phyloP scores from a whole-genome alignment of 2,113 vertebrate species.

The Pleuronectes platessa region DNA sequence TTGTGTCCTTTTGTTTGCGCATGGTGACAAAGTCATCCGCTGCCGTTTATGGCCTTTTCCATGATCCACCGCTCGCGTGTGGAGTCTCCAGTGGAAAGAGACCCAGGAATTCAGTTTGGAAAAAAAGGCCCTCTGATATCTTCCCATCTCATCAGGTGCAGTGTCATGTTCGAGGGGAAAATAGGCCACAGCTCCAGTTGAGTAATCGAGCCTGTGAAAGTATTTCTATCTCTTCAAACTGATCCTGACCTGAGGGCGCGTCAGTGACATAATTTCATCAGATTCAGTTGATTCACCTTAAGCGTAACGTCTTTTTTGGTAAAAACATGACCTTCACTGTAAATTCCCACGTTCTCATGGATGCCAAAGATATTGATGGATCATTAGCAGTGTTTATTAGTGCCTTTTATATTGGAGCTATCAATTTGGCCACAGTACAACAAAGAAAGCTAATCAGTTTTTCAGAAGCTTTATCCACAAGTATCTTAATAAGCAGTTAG shows the following conservation, averaged over 20 bases:
- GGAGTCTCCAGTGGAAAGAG: conserved; percentile 78
- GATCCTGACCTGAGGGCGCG: neutral
- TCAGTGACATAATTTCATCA: neutral
- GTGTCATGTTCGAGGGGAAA: conserved; percentile 57
- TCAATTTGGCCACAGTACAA: neutral
- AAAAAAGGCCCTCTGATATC: conserved; percentile 73
- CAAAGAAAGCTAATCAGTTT: neutral
- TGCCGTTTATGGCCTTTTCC: conserved; percentile 80
- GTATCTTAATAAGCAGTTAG: no score
- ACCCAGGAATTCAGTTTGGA: conserved; percentile 71
- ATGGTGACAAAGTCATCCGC: conserved; percentile 64
- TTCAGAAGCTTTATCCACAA: neutral
- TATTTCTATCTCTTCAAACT: conserved; percentile 13
- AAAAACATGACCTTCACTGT: neutral
- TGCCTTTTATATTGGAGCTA: neutral
- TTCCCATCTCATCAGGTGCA: conserved; percentile 72
- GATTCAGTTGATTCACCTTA: conserved; percentile 20
- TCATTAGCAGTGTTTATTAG: neutral
- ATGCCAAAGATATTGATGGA: neutral
- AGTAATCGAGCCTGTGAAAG: conserved; percentile 16
- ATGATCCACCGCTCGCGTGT: conserved; percentile 62
- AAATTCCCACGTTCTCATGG: neutral
- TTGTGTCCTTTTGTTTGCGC: conserved; percentile 65
- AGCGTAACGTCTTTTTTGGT: neutral
- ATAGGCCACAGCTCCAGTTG: conserved; percentile 37